phyloP scores from a whole-genome alignment of 2,888 invertebrate genomes.

The Smittia sp. region DNA sequence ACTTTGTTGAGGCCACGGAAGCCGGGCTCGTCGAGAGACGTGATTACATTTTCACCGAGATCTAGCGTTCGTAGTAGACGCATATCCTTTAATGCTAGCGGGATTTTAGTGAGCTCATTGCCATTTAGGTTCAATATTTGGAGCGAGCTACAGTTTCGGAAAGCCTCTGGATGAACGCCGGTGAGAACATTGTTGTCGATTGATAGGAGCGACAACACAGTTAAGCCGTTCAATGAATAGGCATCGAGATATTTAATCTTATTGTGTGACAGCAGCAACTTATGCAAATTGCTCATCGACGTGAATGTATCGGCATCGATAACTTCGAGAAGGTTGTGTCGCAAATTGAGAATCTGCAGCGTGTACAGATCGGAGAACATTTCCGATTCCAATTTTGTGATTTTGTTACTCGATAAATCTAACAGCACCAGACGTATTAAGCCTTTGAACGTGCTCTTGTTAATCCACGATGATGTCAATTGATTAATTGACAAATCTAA shows the following conservation, averaged over 20 bases:
- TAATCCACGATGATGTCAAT: conserved; percentile 82
- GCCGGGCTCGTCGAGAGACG: conserved; percentile 73
- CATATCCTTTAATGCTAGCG: conserved; percentile 80
- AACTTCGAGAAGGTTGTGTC: conserved; percentile 77
- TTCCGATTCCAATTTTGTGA: conserved; percentile 75
- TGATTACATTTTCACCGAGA: conserved; percentile 86
- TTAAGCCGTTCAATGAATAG: conserved; percentile 82
- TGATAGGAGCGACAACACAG: conserved; percentile 79
- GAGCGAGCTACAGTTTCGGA: conserved; percentile 84
- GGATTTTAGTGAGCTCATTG: conserved; percentile 77
- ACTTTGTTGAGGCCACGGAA: conserved; percentile 82
- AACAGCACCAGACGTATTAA: conserved; percentile 83
- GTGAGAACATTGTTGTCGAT: conserved; percentile 82
- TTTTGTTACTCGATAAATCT: conserved; percentile 80
- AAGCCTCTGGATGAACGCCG: conserved; percentile 82
- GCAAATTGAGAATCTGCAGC: conserved; percentile 79
- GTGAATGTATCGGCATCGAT: conserved; percentile 86
- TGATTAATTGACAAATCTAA: conserved; percentile 84
- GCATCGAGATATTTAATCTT: conserved; percentile 80
- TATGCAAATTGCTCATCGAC: conserved; percentile 89
- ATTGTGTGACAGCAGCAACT: conserved; percentile 81
- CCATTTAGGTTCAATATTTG: conserved; percentile 88
- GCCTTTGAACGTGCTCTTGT: conserved; percentile 79
- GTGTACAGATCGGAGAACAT: conserved; percentile 84
- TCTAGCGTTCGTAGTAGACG: conserved; percentile 81